These are phyloP conservation scores for Corythoichthys intestinalis DNA, from an alignment of 2,113 vertebrate genomes.

Conservation along the genomic window DNA sequence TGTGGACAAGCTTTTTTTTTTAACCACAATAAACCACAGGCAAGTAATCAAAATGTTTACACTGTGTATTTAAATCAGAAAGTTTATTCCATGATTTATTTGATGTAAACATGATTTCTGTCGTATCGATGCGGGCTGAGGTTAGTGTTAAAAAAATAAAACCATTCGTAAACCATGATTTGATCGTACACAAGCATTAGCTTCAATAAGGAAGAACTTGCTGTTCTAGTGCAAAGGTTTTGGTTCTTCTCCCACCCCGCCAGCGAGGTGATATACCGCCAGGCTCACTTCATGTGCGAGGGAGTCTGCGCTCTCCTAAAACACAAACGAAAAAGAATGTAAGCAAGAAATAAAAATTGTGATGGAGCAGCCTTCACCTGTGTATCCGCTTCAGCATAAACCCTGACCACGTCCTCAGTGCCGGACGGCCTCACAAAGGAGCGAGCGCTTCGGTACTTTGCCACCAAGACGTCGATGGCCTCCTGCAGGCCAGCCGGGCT, in stretches of 20 bases:
- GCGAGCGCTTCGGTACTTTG: conserved; percentile 74
- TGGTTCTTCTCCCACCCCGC: conserved; percentile 83
- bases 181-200: background rate
- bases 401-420: conserved; percentile 87
- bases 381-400: conserved; percentile 90
- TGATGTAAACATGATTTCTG: conserved; percentile 21
- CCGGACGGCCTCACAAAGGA: conserved; percentile 94
- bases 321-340: conserved; percentile 27
- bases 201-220: background rate
- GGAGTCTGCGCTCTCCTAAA: conserved; percentile 83
- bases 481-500: conserved; percentile 85
- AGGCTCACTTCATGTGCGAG: conserved; percentile 87
- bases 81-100: background rate
- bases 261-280: conserved; percentile 82
- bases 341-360: background rate
- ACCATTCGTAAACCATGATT: background rate
- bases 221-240: conserved; percentile 56
- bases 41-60: conserved; percentile 2
- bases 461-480: conserved; percentile 76
- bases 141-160: background rate
- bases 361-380: conserved; percentile 73
- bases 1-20: background rate
- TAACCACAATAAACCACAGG: conserved; percentile 44
- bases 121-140: background rate
- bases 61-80: background rate